phyloP scores from a whole-genome alignment of 2,888 invertebrate genomes.

The Horisme vitalbata region DNA sequence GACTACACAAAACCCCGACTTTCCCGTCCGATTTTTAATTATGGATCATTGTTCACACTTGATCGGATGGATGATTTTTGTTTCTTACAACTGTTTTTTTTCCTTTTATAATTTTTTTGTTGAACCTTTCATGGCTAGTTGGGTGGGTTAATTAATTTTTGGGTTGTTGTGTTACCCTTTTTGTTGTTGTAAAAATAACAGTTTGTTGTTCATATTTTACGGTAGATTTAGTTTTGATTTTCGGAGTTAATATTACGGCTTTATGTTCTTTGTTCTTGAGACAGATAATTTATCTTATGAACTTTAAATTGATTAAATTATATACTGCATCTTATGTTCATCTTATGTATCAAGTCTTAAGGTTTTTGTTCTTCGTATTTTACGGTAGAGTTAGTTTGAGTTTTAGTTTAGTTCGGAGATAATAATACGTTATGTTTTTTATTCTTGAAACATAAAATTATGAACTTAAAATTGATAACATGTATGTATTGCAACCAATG shows the following conservation, averaged over 20 bases:
- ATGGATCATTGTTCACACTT: constrained; percentile 72
- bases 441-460: too few relatives aligned
- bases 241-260: background rate
- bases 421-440: too few relatives aligned
- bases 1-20: constrained; percentile 55
- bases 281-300: background rate
- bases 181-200: constrained; percentile 32
- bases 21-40: constrained; percentile 76
- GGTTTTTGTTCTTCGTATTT: constrained; percentile 33
- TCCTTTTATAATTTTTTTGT: constrained; percentile 59
- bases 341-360: too few relatives aligned
- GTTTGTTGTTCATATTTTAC: constrained; percentile 34
- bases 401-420: background rate
- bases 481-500: too few relatives aligned
- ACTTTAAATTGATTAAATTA: background rate
- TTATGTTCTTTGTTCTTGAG: background rate
- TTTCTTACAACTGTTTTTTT: constrained; percentile 70
- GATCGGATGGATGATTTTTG: constrained; percentile 72
- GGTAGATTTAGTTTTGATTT: constrained; percentile 14
- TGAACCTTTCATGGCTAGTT: constrained; percentile 74
- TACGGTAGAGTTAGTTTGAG: constrained; percentile 14
- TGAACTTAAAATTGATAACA: too few relatives aligned
- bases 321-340: too few relatives aligned
- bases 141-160: constrained; percentile 69
- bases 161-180: constrained; percentile 43